Evolutionary conservation across 2,797 vertebrate species (phyloP).

Genomic region (Myiothlypis chrysogaster): DNA sequence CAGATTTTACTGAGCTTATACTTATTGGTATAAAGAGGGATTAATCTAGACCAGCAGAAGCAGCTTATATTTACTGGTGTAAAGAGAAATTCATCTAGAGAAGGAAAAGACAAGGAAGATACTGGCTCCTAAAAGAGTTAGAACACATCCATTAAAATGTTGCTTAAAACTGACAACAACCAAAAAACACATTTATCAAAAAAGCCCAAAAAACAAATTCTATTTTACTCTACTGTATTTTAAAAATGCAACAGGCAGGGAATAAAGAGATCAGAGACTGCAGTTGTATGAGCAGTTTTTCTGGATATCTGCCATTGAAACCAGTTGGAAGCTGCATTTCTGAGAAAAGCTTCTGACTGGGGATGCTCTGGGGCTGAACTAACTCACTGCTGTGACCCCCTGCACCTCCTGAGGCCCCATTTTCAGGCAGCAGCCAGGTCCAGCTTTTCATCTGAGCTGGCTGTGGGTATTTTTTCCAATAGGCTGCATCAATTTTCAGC

Average conservation of each 20-base stretch:
- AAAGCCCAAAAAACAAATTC: too few relatives aligned
- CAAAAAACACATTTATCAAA: too few relatives aligned
- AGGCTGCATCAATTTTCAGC: conserved; percentile 7
- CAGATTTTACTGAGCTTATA: background rate
- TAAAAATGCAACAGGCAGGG: background rate
- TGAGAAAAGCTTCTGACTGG: background rate
- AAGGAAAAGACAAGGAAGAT: background rate
- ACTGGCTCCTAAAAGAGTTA: background rate
- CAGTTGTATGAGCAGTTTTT: background rate
- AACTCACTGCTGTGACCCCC: background rate
- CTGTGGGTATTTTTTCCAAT: background rate
- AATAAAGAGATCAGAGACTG: background rate
- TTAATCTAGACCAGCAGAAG: background rate
- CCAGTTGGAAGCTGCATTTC: background rate
- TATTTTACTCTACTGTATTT: background rate
- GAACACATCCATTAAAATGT: background rate
- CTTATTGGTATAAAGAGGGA: background rate
- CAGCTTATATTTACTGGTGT: background rate
- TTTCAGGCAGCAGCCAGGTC: background rate
- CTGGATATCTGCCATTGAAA: background rate
- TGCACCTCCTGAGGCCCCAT: background rate
- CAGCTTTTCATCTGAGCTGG: background rate
- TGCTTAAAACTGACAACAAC: background rate
- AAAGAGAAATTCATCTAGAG: background rate
- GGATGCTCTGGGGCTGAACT: background rate